phyloP scores from a whole-genome alignment of 2,888 invertebrate species.

The Stegophylla sp. region DNA sequence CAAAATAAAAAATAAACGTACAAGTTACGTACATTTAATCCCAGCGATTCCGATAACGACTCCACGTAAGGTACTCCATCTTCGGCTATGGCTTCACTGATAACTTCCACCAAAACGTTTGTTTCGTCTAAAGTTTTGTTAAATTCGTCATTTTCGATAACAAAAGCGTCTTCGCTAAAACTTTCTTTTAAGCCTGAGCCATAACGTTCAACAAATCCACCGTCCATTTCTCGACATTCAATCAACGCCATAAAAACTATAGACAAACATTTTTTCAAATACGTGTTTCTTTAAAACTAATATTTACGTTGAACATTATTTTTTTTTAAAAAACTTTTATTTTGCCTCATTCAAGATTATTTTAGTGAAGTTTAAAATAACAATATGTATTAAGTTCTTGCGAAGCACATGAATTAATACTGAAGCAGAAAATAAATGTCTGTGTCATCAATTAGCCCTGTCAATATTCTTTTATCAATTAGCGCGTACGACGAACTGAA shows the following conservation, averaged over 20 bases:
- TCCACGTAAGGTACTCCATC: neutral
- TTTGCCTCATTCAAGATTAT: too few relatives aligned
- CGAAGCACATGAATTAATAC: too few relatives aligned
- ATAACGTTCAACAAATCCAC: conserved; percentile 83
- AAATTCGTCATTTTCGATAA: conserved; percentile 62
- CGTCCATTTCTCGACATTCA: conserved; percentile 81
- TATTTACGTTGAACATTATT: too few relatives aligned
- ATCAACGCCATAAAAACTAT: conserved; percentile 64
- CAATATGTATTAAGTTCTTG: too few relatives aligned
- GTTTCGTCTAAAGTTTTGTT: conserved; percentile 63
- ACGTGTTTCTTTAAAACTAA: too few relatives aligned
- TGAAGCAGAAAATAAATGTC: too few relatives aligned
- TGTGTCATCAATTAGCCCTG: too few relatives aligned
- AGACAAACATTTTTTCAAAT: neutral
- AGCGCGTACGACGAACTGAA: too few relatives aligned
- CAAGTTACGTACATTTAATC: conserved; percentile 56
- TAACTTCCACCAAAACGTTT: conserved; percentile 59
- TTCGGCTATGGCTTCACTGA: conserved; percentile 57
- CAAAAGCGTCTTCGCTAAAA: conserved; percentile 65
- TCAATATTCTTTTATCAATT: too few relatives aligned
- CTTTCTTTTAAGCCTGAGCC: conserved; percentile 71
- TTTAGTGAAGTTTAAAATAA: too few relatives aligned
- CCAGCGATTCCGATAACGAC: conserved; percentile 56
- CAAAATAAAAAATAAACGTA: too few relatives aligned
- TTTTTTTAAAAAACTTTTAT: too few relatives aligned